These are phyloP conservation scores for Ceratothoa steindachneri DNA, from an alignment of 2,888 invertebrate species.

Conservation along the genomic window DNA sequence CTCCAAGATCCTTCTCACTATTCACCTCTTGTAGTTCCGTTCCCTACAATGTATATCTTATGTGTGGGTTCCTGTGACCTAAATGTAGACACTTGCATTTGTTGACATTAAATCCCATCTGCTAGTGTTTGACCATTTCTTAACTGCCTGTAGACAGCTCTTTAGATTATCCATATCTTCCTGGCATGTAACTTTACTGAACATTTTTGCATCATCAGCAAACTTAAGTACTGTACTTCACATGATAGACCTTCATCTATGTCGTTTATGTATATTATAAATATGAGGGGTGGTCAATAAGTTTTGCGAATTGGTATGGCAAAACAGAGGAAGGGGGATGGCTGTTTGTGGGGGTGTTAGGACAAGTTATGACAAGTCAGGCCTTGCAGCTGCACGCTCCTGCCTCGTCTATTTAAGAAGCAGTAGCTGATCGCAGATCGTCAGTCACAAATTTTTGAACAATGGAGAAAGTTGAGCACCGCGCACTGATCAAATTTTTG, in stretches of 20 bases:
- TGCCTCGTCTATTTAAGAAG: too few relatives aligned
- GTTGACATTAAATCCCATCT: slow-evolving; percentile 5
- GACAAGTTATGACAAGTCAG: too few relatives aligned
- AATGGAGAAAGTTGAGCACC: too few relatives aligned
- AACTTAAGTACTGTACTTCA: slow-evolving; percentile 11
- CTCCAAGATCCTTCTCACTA: slow-evolving; percentile 3
- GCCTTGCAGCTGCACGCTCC: too few relatives aligned
- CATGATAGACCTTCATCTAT: slow-evolving; percentile 1
- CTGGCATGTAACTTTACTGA: not conserved
- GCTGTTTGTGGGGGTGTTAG: too few relatives aligned
- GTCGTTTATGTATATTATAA: not conserved
- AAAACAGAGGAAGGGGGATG: too few relatives aligned
- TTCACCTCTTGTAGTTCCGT: not conserved
- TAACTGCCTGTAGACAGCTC: not conserved
- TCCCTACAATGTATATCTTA: not conserved
- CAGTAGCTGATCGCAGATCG: too few relatives aligned
- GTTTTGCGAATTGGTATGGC: too few relatives aligned
- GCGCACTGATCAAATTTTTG: too few relatives aligned
- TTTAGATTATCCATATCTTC: not conserved
- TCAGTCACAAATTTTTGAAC: too few relatives aligned
- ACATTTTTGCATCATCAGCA: slow-evolving; percentile 12
- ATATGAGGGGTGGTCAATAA: too few relatives aligned
- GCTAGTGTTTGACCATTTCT: slow-evolving; percentile 5
- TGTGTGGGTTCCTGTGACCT: not conserved
- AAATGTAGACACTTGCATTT: slow-evolving; percentile 3